Evolutionary conservation across 2,113 vertebrate genomes (phyloP), one percentile per base, ranked within the genome.

Genomic region (Triplophysa rosa): DNA sequence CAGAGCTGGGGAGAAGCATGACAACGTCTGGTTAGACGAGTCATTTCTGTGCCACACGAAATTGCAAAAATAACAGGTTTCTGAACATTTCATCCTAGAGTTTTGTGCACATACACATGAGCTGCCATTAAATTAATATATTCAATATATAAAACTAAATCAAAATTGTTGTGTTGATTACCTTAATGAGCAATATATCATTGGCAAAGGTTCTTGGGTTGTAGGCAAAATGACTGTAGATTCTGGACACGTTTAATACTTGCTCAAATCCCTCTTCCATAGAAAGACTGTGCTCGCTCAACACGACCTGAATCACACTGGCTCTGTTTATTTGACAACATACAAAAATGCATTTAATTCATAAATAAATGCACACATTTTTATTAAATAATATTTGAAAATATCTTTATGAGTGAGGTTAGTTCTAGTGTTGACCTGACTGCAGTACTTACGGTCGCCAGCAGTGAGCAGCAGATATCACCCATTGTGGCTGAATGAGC

Each of bases 381-480:
- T 45, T 33, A 33, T 33, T 4, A 33, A 33, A 33, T 33, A 6
- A 0, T 6, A 33, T 33, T 33, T 33, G 2, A 29, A 26, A 33
- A 33, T 33, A 29, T 29, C 26, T 33, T 5, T 33, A 33, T 45
- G 42, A 10, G 11, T 45, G 8, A 9, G 8, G 42, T 45, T 40
- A 8, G 8, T 40, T 40, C 5, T 3, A 40, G 2, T 40, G 37
- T 40, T 45, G 42, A 45, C 2, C 26, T 8, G 69, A 1, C 33
- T 80, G 73, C 74, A 84, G 54, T 86, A 92, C 94, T 80, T 75
- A 95, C 94, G 87, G 87, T 84, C 85, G 93, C 87, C 89, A 90
- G 87, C 93, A 94, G 91, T 92, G 92, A 84, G 92, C 92, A 80
- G 92, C 93, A 89, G 91, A 90, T 62, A 92, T 82, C 84, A 93